A percentile compares a stretch with the other conserved stretches of the same genome.
Evolutionary conservation across 2,797 vertebrate species (phyloP).

Genomic region (Anableps anableps): DNA sequence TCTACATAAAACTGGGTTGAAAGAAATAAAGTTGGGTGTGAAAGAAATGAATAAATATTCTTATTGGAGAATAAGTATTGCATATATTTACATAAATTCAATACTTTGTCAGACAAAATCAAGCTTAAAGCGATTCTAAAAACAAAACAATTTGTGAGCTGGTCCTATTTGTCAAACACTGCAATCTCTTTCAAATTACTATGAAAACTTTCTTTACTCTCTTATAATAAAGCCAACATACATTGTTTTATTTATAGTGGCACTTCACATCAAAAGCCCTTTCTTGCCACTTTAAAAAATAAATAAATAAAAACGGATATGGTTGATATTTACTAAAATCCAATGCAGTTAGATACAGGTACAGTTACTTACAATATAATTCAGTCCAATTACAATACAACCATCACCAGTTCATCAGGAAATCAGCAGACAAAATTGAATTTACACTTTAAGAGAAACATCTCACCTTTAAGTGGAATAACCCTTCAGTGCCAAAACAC

Average conservation of each 20-base stretch:
- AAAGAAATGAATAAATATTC: too few species aligned
- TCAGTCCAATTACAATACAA: too few species aligned
- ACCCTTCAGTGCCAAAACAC: neutral
- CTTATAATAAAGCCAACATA: neutral
- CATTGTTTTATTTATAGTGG: neutral
- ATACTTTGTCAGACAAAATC: neutral
- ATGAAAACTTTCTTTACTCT: neutral
- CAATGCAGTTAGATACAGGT: neutral
- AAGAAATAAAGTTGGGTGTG: too few species aligned
- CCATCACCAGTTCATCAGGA: neutral
- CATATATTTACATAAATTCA: neutral
- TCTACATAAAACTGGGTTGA: too few species aligned
- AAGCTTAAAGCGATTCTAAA: neutral
- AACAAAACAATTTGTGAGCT: neutral
- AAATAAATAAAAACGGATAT: neutral
- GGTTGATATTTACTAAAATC: neutral
- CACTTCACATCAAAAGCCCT: neutral
- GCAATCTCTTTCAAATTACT: neutral
- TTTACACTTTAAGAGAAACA: neutral
- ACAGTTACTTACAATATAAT: neutral
- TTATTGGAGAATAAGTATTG: neutral
- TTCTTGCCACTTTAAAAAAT: neutral
- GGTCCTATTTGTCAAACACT: too few species aligned
- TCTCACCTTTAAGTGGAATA: neutral
- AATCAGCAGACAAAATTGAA: neutral